A percentile compares a stretch with the other conserved stretches of the same genome.
These are phyloP conservation scores for Proctacanthus coquilletti DNA, from an alignment of 1,140 invertebrate species.

Conservation along the genomic window DNA sequence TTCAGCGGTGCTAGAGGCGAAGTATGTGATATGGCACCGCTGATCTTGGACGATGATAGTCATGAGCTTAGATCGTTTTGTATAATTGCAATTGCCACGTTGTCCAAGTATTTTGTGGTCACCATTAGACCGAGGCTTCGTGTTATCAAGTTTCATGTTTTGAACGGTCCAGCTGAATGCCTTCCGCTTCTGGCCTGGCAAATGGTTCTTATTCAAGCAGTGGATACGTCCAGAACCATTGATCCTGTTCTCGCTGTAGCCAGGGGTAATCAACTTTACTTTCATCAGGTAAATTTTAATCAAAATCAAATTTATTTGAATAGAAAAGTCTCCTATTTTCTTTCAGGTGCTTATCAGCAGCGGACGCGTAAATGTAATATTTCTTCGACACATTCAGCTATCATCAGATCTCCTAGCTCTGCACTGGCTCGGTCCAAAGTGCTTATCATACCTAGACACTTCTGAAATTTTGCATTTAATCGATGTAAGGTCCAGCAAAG, in stretches of 20 bases:
- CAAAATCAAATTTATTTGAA: background rate
- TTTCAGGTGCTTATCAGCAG: slow-evolving; percentile 21
- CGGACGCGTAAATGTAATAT: slow-evolving; percentile 20
- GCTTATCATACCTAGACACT: slow-evolving; percentile 69
- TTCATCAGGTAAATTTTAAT: slow-evolving; percentile 51
- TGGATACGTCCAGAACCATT: slow-evolving; percentile 54
- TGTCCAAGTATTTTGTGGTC: slow-evolving; percentile 83
- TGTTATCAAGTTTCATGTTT: slow-evolving; percentile 31
- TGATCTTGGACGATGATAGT: slow-evolving; percentile 51
- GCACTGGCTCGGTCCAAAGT: slow-evolving; percentile 78
- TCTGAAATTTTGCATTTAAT: slow-evolving; percentile 74
- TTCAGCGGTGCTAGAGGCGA: slow-evolving; percentile 91
- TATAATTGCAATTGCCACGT: slow-evolving; percentile 80
- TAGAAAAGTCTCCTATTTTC: slow-evolving; percentile 1
- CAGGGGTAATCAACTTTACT: slow-evolving; percentile 60
- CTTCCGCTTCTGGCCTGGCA: slow-evolving; percentile 87
- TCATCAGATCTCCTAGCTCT: slow-evolving; percentile 54
- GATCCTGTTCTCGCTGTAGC: slow-evolving; percentile 78
- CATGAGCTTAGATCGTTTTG: slow-evolving; percentile 59
- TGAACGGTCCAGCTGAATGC: slow-evolving; percentile 43
- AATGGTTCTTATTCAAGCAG: slow-evolving; percentile 69
- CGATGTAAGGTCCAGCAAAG: slow-evolving; percentile 74
- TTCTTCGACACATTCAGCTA: slow-evolving; percentile 50
- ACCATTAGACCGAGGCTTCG: slow-evolving; percentile 59
- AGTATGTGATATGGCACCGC: slow-evolving; percentile 72